Evolutionary conservation across 2,797 vertebrate species (phyloP).

Genomic region (Gouania willdenowi): DNA sequence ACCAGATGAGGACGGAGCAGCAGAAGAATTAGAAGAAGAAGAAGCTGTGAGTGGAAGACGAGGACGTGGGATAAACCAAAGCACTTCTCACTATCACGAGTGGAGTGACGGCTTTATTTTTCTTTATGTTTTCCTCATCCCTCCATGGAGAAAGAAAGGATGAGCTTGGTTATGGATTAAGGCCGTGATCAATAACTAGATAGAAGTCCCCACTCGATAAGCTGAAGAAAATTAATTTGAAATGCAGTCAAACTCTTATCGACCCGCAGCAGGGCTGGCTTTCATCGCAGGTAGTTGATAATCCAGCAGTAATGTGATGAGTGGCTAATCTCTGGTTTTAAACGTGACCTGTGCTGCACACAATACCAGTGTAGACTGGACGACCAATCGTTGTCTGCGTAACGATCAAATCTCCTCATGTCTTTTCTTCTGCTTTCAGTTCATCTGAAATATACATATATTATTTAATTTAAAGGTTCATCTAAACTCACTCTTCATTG

Average conservation of each 20-base stretch:
- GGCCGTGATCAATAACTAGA: conserved; percentile 92
- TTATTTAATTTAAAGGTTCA: no score
- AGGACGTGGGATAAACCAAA: conserved; percentile 64
- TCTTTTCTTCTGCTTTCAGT: conserved; percentile 15
- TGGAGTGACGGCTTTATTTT: conserved; percentile 86
- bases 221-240: conserved; percentile 96
- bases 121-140: conserved; percentile 82
- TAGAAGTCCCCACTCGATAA: conserved; percentile 84
- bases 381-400: conserved; percentile 43
- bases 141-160: conserved; percentile 84
- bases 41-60: conserved; percentile 28
- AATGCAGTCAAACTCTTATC: conserved; percentile 98
- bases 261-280: conserved; percentile 89
- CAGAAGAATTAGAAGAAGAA: conserved; percentile 14
- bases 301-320: conserved; percentile 96
- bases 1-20: conserved; percentile 25
- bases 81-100: conserved; percentile 82
- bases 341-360: conserved; percentile 75
- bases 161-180: conserved; percentile 98
- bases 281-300: conserved; percentile 92
- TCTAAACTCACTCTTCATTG: no score
- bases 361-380: conserved; percentile 55
- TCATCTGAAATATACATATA: no score
- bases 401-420: conserved; percentile 5
- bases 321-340: conserved; percentile 95